Evolutionary conservation across 2,888 invertebrate species (phyloP), one percentile per base, ranked within the genome.

Genomic region (Pseudanteris insignis): DNA sequence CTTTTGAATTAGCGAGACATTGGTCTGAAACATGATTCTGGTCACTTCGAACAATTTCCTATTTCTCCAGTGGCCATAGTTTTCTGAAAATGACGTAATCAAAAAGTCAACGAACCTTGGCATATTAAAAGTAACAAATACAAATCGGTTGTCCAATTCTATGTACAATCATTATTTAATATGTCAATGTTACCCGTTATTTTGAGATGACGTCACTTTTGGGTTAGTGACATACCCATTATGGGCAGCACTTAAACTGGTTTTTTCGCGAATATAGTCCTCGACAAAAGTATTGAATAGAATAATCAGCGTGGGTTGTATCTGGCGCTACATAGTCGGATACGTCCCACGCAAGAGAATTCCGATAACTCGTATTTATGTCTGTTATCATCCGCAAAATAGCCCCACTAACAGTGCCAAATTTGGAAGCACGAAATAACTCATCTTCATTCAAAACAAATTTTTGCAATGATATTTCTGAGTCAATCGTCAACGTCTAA

Each of bases 51-150:
- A 34, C 33, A 13, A 57, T 38, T 59, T 59, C 59, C 59, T 59
- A 59, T 53, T 59, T 63, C 63, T 63, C 43, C 48, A 63, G 63
- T 63, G 47, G 63, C 63, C 63, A 63, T 63, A 63, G 48, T 38
- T 58, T 34, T 28, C 25, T 15, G 32, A 40, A 38, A 48, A 26
- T 58, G 47, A 53, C 37, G 50, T 10, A 9, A 44, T 43, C 37
- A 10, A 36, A 38, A 30, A 33, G 41, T 55, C 46, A 26, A 40
- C 21, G n/a, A n/a, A n/a, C n/a, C n/a, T n/a, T n/a, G n/a, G n/a
- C n/a, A n/a, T n/a, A n/a, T n/a, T n/a, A n/a, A n/a, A n/a, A n/a
- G n/a, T n/a, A n/a, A n/a, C n/a, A n/a, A n/a, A n/a, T n/a, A n/a
- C n/a, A n/a, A n/a, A n/a, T n/a, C n/a, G n/a, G n/a, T n/a, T n/a